phyloP scores from a whole-genome alignment of 30 jellyfish, hydroid and myxozoan species.

The Rhopilema esculentum region DNA sequence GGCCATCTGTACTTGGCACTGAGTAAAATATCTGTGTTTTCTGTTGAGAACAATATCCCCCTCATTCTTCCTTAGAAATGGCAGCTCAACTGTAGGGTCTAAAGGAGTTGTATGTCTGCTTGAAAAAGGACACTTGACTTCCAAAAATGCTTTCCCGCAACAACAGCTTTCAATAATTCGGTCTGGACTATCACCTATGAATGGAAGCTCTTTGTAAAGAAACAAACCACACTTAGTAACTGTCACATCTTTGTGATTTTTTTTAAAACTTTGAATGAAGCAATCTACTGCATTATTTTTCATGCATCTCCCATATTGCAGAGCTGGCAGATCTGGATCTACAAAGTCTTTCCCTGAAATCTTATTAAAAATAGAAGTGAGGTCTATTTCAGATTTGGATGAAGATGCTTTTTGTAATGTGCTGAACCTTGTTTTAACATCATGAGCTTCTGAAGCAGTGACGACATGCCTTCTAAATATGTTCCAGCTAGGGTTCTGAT shows the following conservation, averaged over 20 bases:
- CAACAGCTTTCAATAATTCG: constrained; percentile 19
- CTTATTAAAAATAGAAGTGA: constrained; percentile 28
- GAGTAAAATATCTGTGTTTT: neutral
- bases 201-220: constrained; percentile 33
- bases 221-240: constrained; percentile 25
- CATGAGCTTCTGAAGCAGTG: constrained; percentile 56
- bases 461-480: constrained; percentile 4
- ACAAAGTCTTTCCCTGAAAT: constrained; percentile 25
- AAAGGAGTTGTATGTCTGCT: constrained; percentile 4
- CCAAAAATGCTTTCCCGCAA: constrained; percentile 40
- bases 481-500: constrained; percentile 14
- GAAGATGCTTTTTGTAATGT: neutral
- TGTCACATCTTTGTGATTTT: neutral
- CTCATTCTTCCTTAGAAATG: neutral
- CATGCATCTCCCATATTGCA: constrained; percentile 13
- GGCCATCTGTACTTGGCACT: constrained; percentile 22
- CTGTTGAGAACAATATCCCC: neutral
- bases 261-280: neutral
- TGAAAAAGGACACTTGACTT: constrained; percentile 45
- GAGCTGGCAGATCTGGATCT: constrained; percentile 53
- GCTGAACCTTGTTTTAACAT: constrained; percentile 17
- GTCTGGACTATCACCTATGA: constrained; percentile 50
- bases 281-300: constrained; percentile 1
- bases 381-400: neutral
- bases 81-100: constrained; percentile 9